Conservation (phyloP, 2,888 invertebrate genomes). For the Conomelus anceps region DNA sequence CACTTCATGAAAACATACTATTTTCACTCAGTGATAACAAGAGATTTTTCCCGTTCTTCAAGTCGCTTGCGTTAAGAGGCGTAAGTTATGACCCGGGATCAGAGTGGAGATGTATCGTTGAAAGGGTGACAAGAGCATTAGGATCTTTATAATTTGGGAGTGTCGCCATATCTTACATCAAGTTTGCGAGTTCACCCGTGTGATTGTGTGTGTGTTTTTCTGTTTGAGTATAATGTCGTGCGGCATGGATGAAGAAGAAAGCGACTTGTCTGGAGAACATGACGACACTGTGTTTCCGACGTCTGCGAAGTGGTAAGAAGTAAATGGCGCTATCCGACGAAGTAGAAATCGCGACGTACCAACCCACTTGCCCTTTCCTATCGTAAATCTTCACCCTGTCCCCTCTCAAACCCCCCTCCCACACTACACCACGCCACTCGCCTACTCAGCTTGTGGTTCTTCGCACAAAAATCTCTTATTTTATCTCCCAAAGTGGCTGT, state of each 20-base stretch:
- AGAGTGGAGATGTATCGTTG: not conserved
- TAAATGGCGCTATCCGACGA: not conserved
- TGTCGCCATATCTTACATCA: not conserved
- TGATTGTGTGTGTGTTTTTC: not conserved
- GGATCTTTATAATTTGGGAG: not conserved
- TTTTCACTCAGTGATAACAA: not conserved
- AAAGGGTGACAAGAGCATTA: not conserved
- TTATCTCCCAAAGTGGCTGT: conserved; percentile 9
- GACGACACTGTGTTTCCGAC: not conserved
- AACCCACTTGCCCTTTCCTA: not conserved
- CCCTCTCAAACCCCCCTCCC: not conserved
- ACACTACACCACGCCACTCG: not conserved
- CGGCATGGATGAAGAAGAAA: not conserved
- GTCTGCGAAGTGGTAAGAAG: not conserved
- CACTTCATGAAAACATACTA: not conserved
- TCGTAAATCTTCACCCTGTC: not conserved
- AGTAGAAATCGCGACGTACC: not conserved
- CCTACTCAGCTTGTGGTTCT: not conserved
- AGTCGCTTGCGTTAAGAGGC: not conserved
- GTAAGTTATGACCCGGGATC: not conserved
- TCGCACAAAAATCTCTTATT: conserved; percentile 11
- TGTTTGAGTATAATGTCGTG: not conserved
- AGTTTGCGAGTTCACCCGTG: not conserved
- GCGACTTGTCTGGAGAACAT: not conserved
- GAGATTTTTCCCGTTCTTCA: not conserved